phyloP scores from a whole-genome alignment of 2,113 vertebrate genomes.

The Phalacrocorax carbo region DNA sequence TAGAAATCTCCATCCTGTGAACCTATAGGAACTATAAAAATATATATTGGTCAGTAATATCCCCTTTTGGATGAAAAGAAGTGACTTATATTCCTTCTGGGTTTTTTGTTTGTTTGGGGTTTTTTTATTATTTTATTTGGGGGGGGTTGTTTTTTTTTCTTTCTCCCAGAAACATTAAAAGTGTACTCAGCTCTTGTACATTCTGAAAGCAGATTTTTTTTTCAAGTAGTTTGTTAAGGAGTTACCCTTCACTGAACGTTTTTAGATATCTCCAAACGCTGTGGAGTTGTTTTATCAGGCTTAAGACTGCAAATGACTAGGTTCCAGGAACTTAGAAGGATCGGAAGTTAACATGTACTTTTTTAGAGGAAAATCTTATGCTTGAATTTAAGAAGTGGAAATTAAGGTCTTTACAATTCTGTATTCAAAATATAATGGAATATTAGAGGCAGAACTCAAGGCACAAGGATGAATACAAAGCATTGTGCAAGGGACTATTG shows the following conservation, averaged over 20 bases:
- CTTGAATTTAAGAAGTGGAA: constrained; percentile 41
- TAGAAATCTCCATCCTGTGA: background rate
- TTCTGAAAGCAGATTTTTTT: background rate
- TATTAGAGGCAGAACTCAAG: constrained; percentile 4
- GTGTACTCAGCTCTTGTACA: background rate
- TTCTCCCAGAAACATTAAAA: background rate
- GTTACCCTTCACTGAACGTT: background rate
- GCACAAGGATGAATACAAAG: constrained; percentile 54
- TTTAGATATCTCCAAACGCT: background rate
- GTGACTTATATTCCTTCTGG: background rate
- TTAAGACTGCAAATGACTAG: background rate
- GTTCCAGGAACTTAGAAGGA: background rate
- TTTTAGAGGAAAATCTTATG: constrained; percentile 19
- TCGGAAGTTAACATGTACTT: background rate
- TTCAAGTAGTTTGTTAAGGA: background rate
- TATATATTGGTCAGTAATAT: no score
- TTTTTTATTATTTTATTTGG: background rate
- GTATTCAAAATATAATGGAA: constrained; percentile 54
- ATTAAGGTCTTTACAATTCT: constrained; percentile 21
- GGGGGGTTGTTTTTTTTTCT: background rate
- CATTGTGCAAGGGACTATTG: constrained; percentile 15
- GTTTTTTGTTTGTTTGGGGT: no score
- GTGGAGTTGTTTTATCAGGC: background rate
- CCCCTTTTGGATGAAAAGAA: background rate
- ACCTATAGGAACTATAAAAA: background rate